A percentile compares a stretch with the other conserved stretches of the same genome.
Evolutionary conservation across 2,113 vertebrate genomes (phyloP).

Genomic region (Pteropus alecto): DNA sequence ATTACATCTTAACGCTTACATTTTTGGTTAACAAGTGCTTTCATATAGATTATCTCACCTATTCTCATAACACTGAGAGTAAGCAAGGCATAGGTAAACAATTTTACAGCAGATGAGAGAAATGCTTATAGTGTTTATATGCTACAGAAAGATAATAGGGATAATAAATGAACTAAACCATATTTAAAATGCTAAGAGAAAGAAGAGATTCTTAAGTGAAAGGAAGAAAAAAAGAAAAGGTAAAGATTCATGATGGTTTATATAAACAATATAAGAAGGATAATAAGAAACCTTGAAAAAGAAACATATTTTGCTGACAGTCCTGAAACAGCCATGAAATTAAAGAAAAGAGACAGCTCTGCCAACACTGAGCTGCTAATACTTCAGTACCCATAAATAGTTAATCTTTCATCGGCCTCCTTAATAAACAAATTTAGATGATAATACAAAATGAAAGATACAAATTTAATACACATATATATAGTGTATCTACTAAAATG

Average conservation of each 20-base stretch:
- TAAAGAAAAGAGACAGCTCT: background rate
- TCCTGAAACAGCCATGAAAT: background rate
- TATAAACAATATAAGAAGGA: background rate
- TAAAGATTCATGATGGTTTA: background rate
- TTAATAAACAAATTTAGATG: slow-evolving; percentile 12
- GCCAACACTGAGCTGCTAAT: background rate
- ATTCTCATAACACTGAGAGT: background rate
- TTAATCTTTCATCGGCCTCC: background rate
- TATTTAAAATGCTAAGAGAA: slow-evolving; percentile 13
- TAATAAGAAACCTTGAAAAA: background rate
- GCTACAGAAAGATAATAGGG: background rate
- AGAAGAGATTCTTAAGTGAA: background rate
- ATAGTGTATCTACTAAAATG: background rate
- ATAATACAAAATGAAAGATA: slow-evolving; percentile 38
- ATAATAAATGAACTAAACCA: background rate
- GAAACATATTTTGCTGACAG: background rate
- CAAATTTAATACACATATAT: background rate
- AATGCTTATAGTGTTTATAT: background rate
- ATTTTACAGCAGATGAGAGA: background rate
- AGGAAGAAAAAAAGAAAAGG: background rate
- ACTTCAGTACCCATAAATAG: background rate
- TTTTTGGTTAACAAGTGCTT: background rate
- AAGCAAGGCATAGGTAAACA: background rate
- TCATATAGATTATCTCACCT: background rate
- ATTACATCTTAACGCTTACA: background rate